These are phyloP conservation scores for Syngnathus scovelli DNA, from an alignment of 2,113 vertebrate genomes.

Conservation along the genomic window DNA sequence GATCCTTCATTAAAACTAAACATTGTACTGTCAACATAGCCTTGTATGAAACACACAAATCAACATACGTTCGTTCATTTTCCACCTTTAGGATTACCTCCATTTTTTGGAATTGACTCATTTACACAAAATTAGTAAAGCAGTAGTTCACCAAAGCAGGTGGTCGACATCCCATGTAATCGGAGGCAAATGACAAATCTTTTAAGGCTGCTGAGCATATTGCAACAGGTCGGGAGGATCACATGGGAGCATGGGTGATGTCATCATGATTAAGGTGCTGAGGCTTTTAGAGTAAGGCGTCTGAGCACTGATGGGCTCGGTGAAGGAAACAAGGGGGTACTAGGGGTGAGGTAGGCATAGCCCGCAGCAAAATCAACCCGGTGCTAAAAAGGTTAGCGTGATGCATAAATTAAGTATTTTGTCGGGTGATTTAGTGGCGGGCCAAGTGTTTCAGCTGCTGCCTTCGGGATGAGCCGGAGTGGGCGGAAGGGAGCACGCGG, in stretches of 20 bases:
- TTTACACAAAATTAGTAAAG: not conserved
- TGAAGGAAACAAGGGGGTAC: slow-evolving; percentile 11
- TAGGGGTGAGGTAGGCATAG: slow-evolving; percentile 20
- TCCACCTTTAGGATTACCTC: not conserved
- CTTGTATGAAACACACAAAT: slow-evolving; percentile 12
- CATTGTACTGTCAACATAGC: slow-evolving; percentile 7
- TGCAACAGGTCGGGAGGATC: slow-evolving; percentile 18
- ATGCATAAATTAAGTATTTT: slow-evolving; percentile 11
- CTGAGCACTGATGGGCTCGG: slow-evolving; percentile 20
- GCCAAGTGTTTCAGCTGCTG: slow-evolving; percentile 58
- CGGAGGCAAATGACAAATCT: slow-evolving; percentile 13
- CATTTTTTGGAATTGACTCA: not conserved
- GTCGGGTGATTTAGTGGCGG: slow-evolving; percentile 30
- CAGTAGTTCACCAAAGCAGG: not conserved
- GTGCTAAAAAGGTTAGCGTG: slow-evolving; percentile 2
- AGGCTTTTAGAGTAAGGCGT: slow-evolving; percentile 54
- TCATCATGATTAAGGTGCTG: slow-evolving; percentile 49
- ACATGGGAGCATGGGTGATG: slow-evolving; percentile 8
- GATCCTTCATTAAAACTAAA: slow-evolving; percentile 27
- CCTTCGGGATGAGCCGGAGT: slow-evolving; percentile 41
- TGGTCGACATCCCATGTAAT: not conserved
- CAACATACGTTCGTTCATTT: slow-evolving; percentile 18
- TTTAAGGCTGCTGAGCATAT: slow-evolving; percentile 37
- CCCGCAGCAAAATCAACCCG: slow-evolving; percentile 39
- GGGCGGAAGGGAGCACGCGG: slow-evolving; percentile 43